Evolutionary conservation across 2,797 vertebrate genomes (phyloP).

Genomic region (Muscicapa striata): DNA sequence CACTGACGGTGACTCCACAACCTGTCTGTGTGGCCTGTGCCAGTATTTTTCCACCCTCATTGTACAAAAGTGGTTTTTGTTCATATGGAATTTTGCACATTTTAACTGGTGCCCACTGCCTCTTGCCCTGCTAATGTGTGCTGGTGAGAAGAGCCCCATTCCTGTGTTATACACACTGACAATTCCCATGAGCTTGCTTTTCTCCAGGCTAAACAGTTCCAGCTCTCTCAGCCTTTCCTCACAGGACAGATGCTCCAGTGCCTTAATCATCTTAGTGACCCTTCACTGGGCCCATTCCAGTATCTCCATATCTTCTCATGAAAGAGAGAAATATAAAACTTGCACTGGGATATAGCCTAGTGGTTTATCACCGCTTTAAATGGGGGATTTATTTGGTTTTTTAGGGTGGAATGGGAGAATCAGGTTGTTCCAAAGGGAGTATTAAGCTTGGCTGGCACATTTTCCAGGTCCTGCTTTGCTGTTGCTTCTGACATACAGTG

Average conservation of each 20-base stretch:
- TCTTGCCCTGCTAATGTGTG: background rate
- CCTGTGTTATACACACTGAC: background rate
- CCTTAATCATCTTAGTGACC: background rate
- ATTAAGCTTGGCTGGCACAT: background rate
- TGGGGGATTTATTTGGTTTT: background rate
- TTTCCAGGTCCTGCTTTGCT: background rate
- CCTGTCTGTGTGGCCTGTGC: background rate
- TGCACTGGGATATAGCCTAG: background rate
- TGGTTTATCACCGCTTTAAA: background rate
- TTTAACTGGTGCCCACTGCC: background rate
- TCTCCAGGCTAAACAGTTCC: background rate
- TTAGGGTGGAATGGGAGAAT: background rate
- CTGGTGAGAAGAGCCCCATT: background rate
- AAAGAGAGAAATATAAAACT: background rate
- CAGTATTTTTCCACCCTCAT: background rate
- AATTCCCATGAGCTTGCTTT: background rate
- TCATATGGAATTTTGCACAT: background rate
- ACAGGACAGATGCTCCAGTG: background rate
- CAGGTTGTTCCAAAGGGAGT: background rate
- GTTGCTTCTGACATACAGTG: background rate
- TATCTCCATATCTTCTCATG: background rate
- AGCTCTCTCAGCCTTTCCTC: background rate
- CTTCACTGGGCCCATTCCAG: fast-evolving
- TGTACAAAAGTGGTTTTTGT: background rate
- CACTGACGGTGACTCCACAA: background rate